Percentiles rank a stretch among this genome's conserved stretches.
These are phyloP conservation scores for Oreamnos americanus DNA, from an alignment of 2,113 vertebrate species.

Conservation along the genomic window DNA sequence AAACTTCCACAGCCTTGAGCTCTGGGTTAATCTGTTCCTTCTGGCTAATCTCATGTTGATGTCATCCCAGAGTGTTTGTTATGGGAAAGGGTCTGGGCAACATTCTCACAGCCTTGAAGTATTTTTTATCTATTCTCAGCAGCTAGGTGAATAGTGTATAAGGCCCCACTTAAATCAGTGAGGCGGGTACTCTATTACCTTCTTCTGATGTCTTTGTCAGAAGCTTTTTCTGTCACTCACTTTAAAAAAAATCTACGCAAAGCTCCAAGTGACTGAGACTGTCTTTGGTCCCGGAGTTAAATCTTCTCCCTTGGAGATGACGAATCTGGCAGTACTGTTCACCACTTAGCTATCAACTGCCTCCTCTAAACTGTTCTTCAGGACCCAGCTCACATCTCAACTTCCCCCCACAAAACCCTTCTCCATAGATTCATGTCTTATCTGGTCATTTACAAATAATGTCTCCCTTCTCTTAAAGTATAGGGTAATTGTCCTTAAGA, in stretches of 20 bases:
- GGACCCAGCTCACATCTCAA: neutral
- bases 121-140: neutral
- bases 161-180: neutral
- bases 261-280: neutral
- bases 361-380: neutral
- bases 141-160: neutral
- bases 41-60: neutral
- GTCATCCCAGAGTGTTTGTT: neutral
- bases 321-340: rapidly evolving
- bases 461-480: neutral
- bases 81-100: neutral
- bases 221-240: neutral
- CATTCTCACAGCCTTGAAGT: neutral
- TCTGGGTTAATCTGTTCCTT: neutral
- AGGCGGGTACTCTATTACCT: neutral
- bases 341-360: neutral
- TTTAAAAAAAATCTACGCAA: neutral
- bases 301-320: neutral
- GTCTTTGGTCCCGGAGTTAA: neutral
- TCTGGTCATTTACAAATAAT: neutral
- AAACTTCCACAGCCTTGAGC: neutral
- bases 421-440: neutral
- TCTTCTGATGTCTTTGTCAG: neutral
- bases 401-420: neutral
- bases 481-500: neutral